Percentiles rank a stretch among this genome's conserved stretches.
These are phyloP conservation scores for Eunapius fragilis DNA, from an alignment of 37 sponge, comb jelly and placozoan species.

Conservation along the genomic window DNA sequence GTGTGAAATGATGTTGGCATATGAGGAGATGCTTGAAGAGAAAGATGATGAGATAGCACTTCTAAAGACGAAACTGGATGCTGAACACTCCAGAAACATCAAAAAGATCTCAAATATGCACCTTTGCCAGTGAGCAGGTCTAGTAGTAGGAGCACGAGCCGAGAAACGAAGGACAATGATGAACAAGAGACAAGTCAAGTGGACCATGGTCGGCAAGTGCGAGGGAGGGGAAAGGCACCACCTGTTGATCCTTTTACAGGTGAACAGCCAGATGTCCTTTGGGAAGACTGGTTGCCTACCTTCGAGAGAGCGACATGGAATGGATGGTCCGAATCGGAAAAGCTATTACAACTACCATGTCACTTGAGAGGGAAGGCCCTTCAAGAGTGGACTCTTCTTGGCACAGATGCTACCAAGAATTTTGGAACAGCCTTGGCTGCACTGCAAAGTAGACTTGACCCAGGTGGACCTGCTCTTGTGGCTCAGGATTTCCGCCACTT, in stretches of 20 bases:
- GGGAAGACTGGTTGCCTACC: conserved; percentile 50
- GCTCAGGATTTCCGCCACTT: no score
- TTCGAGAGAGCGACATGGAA: conserved; percentile 53
- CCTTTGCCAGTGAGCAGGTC: no score
- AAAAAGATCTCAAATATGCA: neutral
- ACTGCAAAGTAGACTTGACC: no score
- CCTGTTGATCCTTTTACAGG: conserved; percentile 47
- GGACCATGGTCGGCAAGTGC: neutral
- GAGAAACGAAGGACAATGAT: neutral
- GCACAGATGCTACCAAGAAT: neutral
- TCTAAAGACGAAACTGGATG: neutral
- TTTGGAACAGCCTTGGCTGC: no score
- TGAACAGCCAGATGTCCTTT: conserved; percentile 20
- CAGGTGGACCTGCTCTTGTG: no score
- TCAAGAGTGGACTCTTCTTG: conserved; percentile 27
- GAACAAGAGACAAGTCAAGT: no score
- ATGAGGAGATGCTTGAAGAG: no score
- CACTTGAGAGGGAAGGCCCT: conserved; percentile 40
- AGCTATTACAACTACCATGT: conserved; percentile 50
- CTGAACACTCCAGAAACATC: no score
- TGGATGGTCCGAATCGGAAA: conserved; percentile 46
- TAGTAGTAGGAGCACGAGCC: neutral
- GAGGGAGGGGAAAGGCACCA: conserved; percentile 45
- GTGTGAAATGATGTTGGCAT: no score
- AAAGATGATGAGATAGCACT: no score